Conservation (phyloP, 1,140 invertebrate genomes). For the Odontomachus brunneus region DNA sequence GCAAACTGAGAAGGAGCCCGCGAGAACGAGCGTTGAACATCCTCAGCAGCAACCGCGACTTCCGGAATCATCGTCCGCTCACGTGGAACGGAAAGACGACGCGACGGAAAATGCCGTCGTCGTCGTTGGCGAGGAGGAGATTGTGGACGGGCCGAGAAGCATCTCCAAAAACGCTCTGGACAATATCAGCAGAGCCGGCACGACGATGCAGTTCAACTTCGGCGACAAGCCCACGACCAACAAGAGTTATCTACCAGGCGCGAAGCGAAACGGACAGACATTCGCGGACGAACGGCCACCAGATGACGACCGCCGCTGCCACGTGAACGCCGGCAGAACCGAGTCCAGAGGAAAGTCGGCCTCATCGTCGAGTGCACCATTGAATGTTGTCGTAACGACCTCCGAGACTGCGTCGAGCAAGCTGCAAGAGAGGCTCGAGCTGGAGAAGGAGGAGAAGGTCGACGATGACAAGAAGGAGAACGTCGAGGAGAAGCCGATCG, state of each 20-base stretch:
- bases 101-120: conserved; percentile 39
- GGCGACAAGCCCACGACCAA: conserved; percentile 70
- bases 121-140: conserved; percentile 37
- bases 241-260: conserved; percentile 85
- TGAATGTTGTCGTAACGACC: conserved; percentile 5
- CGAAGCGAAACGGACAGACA: conserved; percentile 80
- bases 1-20: conserved; percentile 11
- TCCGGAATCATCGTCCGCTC: conserved; percentile 25
- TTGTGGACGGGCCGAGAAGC: conserved; percentile 79
- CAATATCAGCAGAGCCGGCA: conserved; percentile 89
- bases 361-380: conserved; percentile 6
- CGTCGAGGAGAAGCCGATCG: conserved; percentile 57
- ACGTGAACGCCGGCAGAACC: neutral
- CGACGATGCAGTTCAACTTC: conserved; percentile 88
- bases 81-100: conserved; percentile 26
- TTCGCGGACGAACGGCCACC: conserved; percentile 22
- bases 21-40: conserved; percentile 7
- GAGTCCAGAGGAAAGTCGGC: conserved; percentile 49
- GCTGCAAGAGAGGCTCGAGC: conserved; percentile 65
- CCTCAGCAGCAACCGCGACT: conserved; percentile 7
- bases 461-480: conserved; percentile 41
- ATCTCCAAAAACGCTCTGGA: conserved; percentile 88
- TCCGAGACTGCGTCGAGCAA: conserved; percentile 26
- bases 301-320: conserved; percentile 14
- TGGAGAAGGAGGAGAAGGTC: conserved; percentile 54